Percentiles rank a stretch among this genome's conserved stretches.
These are phyloP conservation scores for Argyresthia goedartella DNA, from an alignment of 2,888 invertebrate species.

Conservation along the genomic window DNA sequence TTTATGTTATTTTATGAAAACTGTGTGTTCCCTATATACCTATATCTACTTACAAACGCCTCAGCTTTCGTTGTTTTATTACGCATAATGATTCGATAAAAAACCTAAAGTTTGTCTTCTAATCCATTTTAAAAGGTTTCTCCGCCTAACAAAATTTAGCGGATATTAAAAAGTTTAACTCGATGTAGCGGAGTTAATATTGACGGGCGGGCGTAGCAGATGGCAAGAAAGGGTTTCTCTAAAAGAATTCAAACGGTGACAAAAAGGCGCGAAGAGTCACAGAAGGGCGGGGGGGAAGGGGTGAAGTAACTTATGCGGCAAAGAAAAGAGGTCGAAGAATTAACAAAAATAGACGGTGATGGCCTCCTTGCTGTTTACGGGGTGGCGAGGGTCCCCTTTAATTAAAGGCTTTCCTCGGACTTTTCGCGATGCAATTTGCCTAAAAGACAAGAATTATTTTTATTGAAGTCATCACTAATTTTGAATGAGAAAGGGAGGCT, in stretches of 20 bases:
- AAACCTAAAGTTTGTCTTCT: conserved; percentile 16
- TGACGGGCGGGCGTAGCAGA: conserved; percentile 71
- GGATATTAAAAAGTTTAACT: conserved; percentile 72
- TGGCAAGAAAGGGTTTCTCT: conserved; percentile 56
- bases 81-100: conserved; percentile 8
- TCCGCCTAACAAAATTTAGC: conserved; percentile 65
- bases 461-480: conserved; percentile 73
- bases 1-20: conserved; percentile 8
- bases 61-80: background rate
- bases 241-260: conserved; percentile 67
- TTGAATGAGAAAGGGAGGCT: conserved; percentile 42
- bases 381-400: conserved; percentile 56
- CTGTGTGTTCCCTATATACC: too few relatives aligned
- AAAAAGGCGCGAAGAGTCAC: conserved; percentile 70
- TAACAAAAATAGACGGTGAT: conserved; percentile 72
- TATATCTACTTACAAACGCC: background rate
- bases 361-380: conserved; percentile 60
- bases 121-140: conserved; percentile 44
- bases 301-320: conserved; percentile 70
- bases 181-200: conserved; percentile 63
- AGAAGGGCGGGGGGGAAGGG: conserved; percentile 27
- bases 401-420: conserved; percentile 69
- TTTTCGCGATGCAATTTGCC: conserved; percentile 70
- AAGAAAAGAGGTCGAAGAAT: conserved; percentile 60
- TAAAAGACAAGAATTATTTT: conserved; percentile 72